phyloP scores from a whole-genome alignment of 2,113 vertebrate genomes.

The Eubucco bourcierii region DNA sequence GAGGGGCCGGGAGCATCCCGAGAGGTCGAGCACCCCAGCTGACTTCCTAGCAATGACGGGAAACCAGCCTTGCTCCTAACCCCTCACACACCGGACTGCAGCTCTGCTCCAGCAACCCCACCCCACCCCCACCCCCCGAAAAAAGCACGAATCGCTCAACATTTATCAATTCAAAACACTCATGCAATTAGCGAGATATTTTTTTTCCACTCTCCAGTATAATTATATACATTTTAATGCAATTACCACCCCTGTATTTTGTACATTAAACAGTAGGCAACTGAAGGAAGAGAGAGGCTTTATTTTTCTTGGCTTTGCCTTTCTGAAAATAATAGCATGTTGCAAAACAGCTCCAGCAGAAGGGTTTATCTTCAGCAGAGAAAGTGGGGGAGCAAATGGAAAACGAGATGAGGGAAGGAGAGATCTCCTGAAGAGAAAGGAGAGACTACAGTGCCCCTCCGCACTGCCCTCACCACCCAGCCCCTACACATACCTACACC shows the following conservation, averaged over 20 bases:
- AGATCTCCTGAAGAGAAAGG: not conserved
- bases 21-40: not conserved
- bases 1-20: not conserved
- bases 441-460: not conserved
- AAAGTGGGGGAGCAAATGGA: not conserved
- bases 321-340: slow-evolving; percentile 58
- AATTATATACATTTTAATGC: slow-evolving; percentile 79
- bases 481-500: not conserved
- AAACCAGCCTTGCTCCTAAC: not conserved
- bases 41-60: not conserved
- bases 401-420: not conserved
- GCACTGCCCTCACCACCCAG: rapidly evolving
- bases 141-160: slow-evolving; percentile 65
- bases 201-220: slow-evolving; percentile 61
- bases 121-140: not conserved
- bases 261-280: slow-evolving; percentile 72
- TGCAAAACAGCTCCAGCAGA: slow-evolving; percentile 26
- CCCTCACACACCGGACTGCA: not conserved
- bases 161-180: slow-evolving; percentile 76
- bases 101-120: slow-evolving; percentile 38
- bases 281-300: slow-evolving; percentile 54
- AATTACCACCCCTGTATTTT: slow-evolving; percentile 75
- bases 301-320: slow-evolving; percentile 57
- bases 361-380: slow-evolving; percentile 11
- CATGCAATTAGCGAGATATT: slow-evolving; percentile 72